Base-by-base conservation (phyloP, 2,113 vertebrate species). In the Triplophysa dalaica region DNA sequence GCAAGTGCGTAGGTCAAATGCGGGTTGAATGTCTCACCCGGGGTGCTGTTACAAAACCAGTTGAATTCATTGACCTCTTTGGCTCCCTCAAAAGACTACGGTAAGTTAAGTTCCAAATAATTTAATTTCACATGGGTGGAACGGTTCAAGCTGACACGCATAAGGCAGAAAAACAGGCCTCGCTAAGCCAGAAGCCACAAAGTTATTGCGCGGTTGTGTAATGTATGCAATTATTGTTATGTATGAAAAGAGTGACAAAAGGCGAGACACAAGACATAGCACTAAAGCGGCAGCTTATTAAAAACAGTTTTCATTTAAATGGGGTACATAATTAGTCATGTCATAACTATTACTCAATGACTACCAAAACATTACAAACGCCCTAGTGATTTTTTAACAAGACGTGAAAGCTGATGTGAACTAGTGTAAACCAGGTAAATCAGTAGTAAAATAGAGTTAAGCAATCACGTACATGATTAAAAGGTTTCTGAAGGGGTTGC, bases 1-100 rank as follows among this genome's bases (percentile, higher is more conserved):
- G 14, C 5, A n/a, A 26, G 19, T 19, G n/a, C 11, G 29, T 11
- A 38, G 58, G 67, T 41, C 45, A 13, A 33, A 14, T 48, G 21
- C 2, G 60, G 69, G 60, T 38, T 17, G 63, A 17, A 50, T 65
- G 33, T 73, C 45, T 64, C 14, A 80, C 78, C 66, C 29, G 24
- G 17, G 17, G n/a, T 48, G 58, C 17, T 24, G 19, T 22, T 70
- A n/a, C 17, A 63, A 43, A 62, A 70, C 4, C 24, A 70, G 13
- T 17, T 52, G 17, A 43, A 78, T 10, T 24, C 26, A 54, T 54
- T 70, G n/a, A 33, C 68, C 60, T 58, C 17, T 63, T 10, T 19
- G 22, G 56, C 11, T 58, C n/a, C n/a, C 13, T 22, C 17, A 2
- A 61, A 1, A 60, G 11, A 21, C 38, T 45, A 21, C 1, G 22